phyloP scores from a whole-genome alignment of 2,113 vertebrate genomes.

The Panurus biarmicus region DNA sequence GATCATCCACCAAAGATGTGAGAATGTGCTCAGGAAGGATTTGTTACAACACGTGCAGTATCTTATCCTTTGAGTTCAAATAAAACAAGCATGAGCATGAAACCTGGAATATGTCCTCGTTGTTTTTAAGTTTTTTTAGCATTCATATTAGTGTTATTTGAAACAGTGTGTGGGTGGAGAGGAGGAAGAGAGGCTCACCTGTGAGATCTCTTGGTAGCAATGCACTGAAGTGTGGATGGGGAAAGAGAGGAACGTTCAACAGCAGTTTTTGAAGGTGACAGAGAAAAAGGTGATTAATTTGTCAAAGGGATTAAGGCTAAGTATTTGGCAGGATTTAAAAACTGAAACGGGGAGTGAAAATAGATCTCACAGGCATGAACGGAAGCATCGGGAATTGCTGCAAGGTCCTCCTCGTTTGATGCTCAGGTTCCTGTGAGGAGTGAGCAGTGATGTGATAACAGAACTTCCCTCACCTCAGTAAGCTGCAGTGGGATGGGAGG shows the following conservation, averaged over 20 bases:
- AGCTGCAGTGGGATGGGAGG: background rate
- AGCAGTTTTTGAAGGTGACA: background rate
- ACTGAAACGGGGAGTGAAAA: background rate
- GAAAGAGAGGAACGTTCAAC: background rate
- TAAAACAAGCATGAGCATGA: conserved; percentile 18
- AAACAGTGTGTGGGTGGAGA: background rate
- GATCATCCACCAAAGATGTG: background rate
- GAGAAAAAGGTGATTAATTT: background rate
- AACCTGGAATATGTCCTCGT: background rate
- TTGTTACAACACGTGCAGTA: background rate
- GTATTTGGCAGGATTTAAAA: background rate
- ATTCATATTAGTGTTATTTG: background rate
- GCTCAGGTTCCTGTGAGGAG: background rate
- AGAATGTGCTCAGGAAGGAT: background rate
- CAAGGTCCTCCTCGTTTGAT: background rate
- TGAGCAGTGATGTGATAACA: fast-evolving
- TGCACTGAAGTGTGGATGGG: fast-evolving
- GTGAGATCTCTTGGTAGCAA: background rate
- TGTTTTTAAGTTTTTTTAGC: background rate
- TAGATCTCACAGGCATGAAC: background rate
- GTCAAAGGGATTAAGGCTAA: background rate
- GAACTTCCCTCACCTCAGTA: background rate
- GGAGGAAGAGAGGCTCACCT: background rate
- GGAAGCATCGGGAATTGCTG: background rate
- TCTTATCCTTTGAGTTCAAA: conserved; percentile 10